Evolutionary conservation across 2,113 vertebrate species (phyloP), one percentile per base, ranked within the genome.

Genomic region (Mobula birostris): DNA sequence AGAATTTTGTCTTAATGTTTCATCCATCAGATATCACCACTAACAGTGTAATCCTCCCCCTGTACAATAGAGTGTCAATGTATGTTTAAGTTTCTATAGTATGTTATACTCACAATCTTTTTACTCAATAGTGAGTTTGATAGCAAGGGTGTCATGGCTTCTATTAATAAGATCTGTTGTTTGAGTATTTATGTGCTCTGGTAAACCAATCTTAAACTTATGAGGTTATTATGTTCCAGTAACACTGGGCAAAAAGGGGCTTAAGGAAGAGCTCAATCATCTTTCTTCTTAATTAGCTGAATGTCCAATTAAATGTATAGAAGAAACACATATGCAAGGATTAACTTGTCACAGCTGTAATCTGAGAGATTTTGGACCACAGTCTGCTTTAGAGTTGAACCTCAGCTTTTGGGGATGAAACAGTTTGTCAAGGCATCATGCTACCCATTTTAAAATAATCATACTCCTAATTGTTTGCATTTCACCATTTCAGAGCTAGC

Each of bases 301-400:
- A 91, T 24, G 7, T 66, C 27, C 61, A 70, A 24, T 91, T 91
- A 70, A 91, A 36, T 91, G 9, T 56, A 48, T 83, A 56, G 82
- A 29, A 48, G 11, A 58, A 58, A 58, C 70, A 12, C 17, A 9
- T 91, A 68, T 19, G 88, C 36, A 15, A 85, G 63, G 5, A 8
- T 91, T 36, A 66, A 90, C 48, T 29, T 70, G 70, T 68, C 66
- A 29, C 21, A 85, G 48, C 82, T 85, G 82, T 61, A 21, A 68
- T 12, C 68, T 8, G 17, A 11, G 88, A 70, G 7, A 91, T 19
- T 21, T 70, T 70, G n/a, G 70, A 66, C 11, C 61, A 9, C 29
- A 90, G 63, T 90, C 29, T 66, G 88, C n/a, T 66, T 91, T 91
- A 36, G 29, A 70, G 14, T 91, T 70, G 63, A 91, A 70, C 66